Evolutionary conservation across 2,113 vertebrate species (phyloP).

Genomic region (Ageneiosus marmoratus): DNA sequence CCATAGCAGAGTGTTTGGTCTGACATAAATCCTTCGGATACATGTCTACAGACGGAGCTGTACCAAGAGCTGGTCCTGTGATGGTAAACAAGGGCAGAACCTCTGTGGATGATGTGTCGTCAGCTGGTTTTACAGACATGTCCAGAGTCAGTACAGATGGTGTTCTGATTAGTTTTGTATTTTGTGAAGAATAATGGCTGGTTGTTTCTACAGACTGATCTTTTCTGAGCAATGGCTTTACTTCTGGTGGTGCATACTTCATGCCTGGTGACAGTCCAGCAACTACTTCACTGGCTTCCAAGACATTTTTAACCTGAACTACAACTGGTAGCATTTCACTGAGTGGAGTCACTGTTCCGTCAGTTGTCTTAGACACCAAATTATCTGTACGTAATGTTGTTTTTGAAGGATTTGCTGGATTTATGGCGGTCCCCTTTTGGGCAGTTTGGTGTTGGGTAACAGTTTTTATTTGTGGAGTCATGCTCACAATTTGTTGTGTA

Average conservation of each 20-base stretch:
- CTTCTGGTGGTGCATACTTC: constrained; percentile 38
- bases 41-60: neutral
- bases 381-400: constrained; percentile 63
- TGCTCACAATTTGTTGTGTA: neutral
- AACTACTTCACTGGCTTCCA: constrained; percentile 51
- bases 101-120: neutral
- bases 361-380: neutral
- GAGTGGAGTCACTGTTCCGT: constrained; percentile 18
- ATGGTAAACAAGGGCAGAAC: neutral
- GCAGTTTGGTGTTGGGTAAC: constrained; percentile 30
- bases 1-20: neutral
- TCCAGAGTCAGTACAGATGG: neutral
- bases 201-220: neutral
- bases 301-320: constrained; percentile 44
- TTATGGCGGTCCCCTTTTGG: constrained; percentile 27
- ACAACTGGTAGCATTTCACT: constrained; percentile 62
- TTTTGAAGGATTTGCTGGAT: constrained; percentile 65
- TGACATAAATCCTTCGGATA: neutral
- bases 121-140: neutral
- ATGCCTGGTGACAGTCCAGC: constrained; percentile 65
- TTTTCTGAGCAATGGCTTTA: constrained; percentile 19
- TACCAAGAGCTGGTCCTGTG: constrained; percentile 1
- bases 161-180: neutral
- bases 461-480: neutral
- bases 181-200: constrained; percentile 3